phyloP scores from a whole-genome alignment of 2,113 vertebrate genomes.

The Tetraodon nigroviridis region DNA sequence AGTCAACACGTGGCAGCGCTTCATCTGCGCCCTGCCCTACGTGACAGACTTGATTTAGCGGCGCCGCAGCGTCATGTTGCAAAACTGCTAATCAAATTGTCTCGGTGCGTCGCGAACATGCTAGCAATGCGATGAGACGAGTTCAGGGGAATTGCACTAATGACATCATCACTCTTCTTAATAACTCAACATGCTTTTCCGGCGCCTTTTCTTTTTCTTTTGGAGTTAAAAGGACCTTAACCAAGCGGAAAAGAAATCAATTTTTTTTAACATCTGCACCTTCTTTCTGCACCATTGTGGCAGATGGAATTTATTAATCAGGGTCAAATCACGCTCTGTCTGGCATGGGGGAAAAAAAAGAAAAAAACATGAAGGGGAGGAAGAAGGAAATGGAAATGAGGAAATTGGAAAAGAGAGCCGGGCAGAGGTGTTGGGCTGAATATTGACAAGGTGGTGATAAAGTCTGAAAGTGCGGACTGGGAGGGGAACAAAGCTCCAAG shows the following conservation, averaged over 20 bases:
- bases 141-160: slow-evolving; percentile 40
- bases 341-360: slow-evolving; percentile 9
- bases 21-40: slow-evolving; percentile 25
- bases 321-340: slow-evolving; percentile 41
- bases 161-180: slow-evolving; percentile 62
- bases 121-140: slow-evolving; percentile 44
- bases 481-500: slow-evolving; percentile 7
- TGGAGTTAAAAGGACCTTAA: slow-evolving; percentile 29
- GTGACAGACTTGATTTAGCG: slow-evolving; percentile 58
- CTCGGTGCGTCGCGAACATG: slow-evolving; percentile 51
- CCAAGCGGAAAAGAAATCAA: slow-evolving; percentile 33
- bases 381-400: slow-evolving; percentile 25
- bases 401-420: slow-evolving; percentile 1
- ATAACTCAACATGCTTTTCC: slow-evolving; percentile 29
- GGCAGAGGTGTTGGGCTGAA: slow-evolving; percentile 2
- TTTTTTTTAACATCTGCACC: slow-evolving; percentile 33
- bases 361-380: background rate
- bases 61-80: slow-evolving; percentile 16
- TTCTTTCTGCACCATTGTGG: slow-evolving; percentile 30
- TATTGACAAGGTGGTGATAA: slow-evolving; percentile 54
- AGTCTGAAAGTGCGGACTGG: slow-evolving; percentile 27
- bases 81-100: slow-evolving; percentile 62
- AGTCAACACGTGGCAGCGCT: slow-evolving; percentile 32
- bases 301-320: slow-evolving; percentile 47
- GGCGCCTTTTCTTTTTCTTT: slow-evolving; percentile 30